Base-by-base conservation (phyloP, 2,113 vertebrate genomes). In the Ifrita kowaldi region DNA sequence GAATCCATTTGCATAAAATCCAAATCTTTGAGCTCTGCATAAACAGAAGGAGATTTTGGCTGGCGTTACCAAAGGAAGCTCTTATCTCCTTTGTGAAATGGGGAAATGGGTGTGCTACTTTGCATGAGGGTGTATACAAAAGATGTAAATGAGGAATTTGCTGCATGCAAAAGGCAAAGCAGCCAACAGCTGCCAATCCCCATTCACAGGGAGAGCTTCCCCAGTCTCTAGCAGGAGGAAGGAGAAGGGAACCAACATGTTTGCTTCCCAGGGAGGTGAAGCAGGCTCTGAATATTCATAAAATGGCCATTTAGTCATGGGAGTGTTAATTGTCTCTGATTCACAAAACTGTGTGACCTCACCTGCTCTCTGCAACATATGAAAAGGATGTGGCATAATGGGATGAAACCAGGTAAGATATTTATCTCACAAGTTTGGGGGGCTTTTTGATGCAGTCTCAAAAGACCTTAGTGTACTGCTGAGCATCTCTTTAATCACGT, bases 121-220 rank as follows among this genome's bases (percentile, higher is more conserved):
- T 98, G 98, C 98, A 98, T 98, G 96, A 96, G 81, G 97, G 82
- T 52, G 63, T 96, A 96, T 97, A 98, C 96, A 98, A 93, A 96
- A 97, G 96, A 98, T 98, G 98, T 93, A 98, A 99, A 98, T 98
- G 89, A 97, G 76, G 95, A 97, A 96, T 97, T 96, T 91, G 97
- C 96, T 83, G 94, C 97, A 95, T 94, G 97, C 96, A 98, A 97
- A 98, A 98, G 95, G 97, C 90, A 90, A 90, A 97, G 93, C 39
- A 1, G 70, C 74, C 12, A 94, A 98, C 98, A 98, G 98, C 98
- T 98, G 98, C 98, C 87, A 97, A 98, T 97, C 97, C 74, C 91
- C 97, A 96, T 97, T 98, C 97, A 97, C 90, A 55, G 84, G 92
- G 84, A 93, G 93, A 95, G 96, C 28, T 91, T 95, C 95, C 68